phyloP scores from a whole-genome alignment of 1,140 invertebrate species.

The Metaphire vulgaris region DNA sequence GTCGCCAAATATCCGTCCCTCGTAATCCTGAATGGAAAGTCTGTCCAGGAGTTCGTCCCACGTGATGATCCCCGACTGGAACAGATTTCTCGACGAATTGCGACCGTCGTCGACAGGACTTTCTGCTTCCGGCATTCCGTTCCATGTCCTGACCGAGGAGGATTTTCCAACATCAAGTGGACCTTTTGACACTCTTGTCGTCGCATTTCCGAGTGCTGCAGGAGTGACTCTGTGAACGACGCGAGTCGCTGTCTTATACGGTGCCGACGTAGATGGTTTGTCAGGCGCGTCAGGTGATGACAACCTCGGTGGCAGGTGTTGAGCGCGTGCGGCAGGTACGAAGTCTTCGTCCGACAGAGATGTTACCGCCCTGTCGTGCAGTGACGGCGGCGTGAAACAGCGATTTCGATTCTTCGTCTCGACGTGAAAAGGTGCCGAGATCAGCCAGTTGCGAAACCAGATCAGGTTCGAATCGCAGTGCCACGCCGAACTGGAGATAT shows the following conservation, averaged over 20 bases:
- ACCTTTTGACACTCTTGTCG: too few relatives aligned
- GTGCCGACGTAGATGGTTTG: not conserved
- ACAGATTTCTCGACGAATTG: not conserved
- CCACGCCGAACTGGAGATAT: constrained; percentile 50
- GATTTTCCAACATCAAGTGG: not conserved
- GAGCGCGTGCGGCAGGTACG: not conserved
- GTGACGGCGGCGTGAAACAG: constrained; percentile 37
- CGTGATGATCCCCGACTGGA: not conserved
- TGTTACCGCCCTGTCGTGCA: constrained; percentile 39
- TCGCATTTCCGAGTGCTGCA: too few relatives aligned
- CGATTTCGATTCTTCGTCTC: constrained; percentile 37
- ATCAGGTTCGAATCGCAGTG: constrained; percentile 44
- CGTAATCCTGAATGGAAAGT: not conserved
- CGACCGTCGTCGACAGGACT: not conserved
- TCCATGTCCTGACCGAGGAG: not conserved
- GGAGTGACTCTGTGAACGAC: too few relatives aligned
- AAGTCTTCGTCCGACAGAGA: constrained; percentile 37
- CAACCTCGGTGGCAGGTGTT: not conserved
- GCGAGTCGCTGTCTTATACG: not conserved
- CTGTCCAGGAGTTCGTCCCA: not conserved
- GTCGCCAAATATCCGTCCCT: not conserved
- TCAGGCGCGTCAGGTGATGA: not conserved
- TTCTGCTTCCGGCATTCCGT: not conserved
- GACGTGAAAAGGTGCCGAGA: constrained; percentile 29
- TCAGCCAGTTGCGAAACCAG: constrained; percentile 46